Conservation (phyloP, 2,797 vertebrate species). For the Spinus pinus region DNA sequence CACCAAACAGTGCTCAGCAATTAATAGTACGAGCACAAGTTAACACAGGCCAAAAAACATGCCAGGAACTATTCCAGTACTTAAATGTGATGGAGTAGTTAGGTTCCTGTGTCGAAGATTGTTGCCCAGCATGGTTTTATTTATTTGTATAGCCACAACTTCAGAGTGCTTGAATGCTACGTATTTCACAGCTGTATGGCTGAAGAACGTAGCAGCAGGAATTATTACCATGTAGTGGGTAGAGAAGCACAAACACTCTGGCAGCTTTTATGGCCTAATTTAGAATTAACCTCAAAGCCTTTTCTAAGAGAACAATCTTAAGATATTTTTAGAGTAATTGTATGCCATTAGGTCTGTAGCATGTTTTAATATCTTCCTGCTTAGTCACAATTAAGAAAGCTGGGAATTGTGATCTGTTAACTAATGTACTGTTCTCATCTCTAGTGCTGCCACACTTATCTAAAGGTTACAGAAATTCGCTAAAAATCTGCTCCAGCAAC, state of each 20-base stretch:
- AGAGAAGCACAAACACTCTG: neutral
- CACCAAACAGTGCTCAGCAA: neutral
- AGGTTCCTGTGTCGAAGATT: neutral
- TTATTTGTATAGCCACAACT: neutral
- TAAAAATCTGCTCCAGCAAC: neutral
- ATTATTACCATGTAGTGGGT: neutral
- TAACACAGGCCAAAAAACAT: neutral
- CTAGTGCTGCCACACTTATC: neutral
- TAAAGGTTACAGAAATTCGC: neutral
- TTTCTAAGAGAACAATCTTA: conserved; percentile 1
- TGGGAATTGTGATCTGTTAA: neutral
- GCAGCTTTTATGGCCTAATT: conserved; percentile 42
- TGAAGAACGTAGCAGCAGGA: neutral
- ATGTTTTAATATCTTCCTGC: conserved; percentile 15
- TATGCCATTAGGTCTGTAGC: conserved; percentile 2
- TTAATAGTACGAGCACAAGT: neutral
- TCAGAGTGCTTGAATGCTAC: neutral
- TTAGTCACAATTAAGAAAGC: conserved; percentile 43
- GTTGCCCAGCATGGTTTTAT: neutral
- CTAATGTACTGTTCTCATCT: neutral
- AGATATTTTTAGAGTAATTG: conserved; percentile 48
- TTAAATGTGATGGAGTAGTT: neutral
- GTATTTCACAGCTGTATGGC: neutral
- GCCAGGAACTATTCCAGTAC: neutral
- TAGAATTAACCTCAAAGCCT: conserved; percentile 32